Conservation (phyloP, 2,888 invertebrate genomes). For the Fissipunctia ypsillon region DNA sequence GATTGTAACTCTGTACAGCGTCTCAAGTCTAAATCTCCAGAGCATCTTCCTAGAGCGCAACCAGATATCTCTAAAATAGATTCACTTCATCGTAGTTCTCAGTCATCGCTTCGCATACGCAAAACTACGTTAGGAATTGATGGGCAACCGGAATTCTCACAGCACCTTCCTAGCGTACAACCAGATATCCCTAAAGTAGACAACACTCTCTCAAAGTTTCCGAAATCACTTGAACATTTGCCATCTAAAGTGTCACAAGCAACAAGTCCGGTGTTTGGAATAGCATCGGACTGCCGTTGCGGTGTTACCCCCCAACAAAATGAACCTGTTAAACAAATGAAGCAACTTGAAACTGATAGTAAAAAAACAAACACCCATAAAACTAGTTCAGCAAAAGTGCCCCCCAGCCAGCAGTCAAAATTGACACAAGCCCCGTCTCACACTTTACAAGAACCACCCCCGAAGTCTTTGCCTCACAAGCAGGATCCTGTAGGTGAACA, state of each 20-base stretch:
- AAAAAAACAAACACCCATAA: not conserved
- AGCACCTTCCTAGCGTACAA: not conserved
- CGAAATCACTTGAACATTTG: not conserved
- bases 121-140: not conserved
- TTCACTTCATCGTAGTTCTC: too few relatives aligned
- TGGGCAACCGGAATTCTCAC: not conserved
- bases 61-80: not conserved
- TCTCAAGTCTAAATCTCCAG: not conserved
- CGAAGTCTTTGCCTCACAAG: too few relatives aligned
- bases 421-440: not conserved
- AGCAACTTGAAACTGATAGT: not conserved
- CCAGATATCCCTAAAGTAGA: not conserved
- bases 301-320: not conserved
- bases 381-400: not conserved
- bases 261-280: not conserved
- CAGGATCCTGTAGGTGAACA: too few relatives aligned
- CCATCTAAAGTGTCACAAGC: not conserved
- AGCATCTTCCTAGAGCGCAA: not conserved
- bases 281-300: not conserved
- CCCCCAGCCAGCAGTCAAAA: slow-evolving; percentile 1
- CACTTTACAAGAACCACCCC: not conserved
- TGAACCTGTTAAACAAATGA: not conserved
- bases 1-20: not conserved
- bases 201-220: not conserved
- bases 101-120: too few relatives aligned